These are phyloP conservation scores for Gila robusta DNA, from an alignment of 2,797 vertebrate genomes.

Conservation along the genomic window DNA sequence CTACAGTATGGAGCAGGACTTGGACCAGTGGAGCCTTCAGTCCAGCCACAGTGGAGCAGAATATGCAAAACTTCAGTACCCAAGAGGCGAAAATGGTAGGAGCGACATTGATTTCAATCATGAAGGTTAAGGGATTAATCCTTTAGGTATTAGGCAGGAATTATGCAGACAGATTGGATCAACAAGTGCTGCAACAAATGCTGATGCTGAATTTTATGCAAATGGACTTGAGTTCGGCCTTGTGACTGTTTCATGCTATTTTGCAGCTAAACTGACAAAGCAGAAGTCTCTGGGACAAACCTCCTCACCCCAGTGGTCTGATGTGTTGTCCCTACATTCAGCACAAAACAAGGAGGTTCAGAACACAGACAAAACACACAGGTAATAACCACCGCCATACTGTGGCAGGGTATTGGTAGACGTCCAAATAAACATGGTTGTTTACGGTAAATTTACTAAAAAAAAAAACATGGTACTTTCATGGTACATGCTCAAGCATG, in stretches of 20 bases:
- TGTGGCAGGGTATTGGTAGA: not conserved
- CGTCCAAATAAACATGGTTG: not conserved
- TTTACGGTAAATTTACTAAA: not conserved
- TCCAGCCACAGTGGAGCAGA: conserved; percentile 82
- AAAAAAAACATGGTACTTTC: not conserved
- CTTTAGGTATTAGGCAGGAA: conserved; percentile 12
- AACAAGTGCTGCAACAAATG: conserved; percentile 22
- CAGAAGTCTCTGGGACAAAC: conserved; percentile 81
- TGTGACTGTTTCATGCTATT: conserved; percentile 8
- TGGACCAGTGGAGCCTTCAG: conserved; percentile 82
- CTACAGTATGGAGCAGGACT: conserved; percentile 77
- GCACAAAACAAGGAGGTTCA: conserved; percentile 82
- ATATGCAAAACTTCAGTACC: conserved; percentile 88
- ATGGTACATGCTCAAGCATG: not conserved
- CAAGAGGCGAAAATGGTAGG: conserved; percentile 81
- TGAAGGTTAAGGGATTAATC: conserved; percentile 28
- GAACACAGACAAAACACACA: conserved; percentile 69
- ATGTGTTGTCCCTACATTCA: conserved; percentile 86
- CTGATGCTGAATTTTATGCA: conserved; percentile 19
- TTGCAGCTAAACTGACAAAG: conserved; percentile 78
- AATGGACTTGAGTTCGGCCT: not conserved
- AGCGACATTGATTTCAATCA: conserved; percentile 27
- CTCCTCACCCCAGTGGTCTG: conserved; percentile 87
- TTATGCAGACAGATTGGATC: conserved; percentile 33
- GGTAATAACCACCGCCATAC: conserved; percentile 66